Percentiles rank a stretch among this genome's conserved stretches.
Evolutionary conservation across 2,113 vertebrate species (phyloP).

Genomic region (Glaucomys volans): DNA sequence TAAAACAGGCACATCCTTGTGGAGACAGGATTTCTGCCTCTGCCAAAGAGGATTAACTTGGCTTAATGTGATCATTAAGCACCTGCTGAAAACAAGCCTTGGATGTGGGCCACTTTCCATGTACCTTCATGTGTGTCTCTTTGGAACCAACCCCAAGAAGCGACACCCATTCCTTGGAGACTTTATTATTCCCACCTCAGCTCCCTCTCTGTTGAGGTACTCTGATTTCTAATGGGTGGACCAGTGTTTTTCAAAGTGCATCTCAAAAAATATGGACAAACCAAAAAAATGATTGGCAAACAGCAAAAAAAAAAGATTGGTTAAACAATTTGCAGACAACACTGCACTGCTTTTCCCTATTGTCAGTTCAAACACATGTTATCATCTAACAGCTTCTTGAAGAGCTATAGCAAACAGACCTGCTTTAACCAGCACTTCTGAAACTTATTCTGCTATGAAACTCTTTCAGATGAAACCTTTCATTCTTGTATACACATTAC

Average conservation of each 20-base stretch:
- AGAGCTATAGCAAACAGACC: neutral
- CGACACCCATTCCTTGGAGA: neutral
- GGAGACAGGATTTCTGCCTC: neutral
- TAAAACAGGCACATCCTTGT: neutral
- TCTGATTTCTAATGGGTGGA: neutral
- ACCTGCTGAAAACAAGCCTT: neutral
- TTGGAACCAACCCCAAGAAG: neutral
- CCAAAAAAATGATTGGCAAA: no score
- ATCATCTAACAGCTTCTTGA: neutral
- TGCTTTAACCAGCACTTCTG: neutral
- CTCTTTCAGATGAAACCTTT: neutral
- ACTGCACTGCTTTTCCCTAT: no score
- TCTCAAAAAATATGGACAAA: neutral
- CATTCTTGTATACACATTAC: neutral
- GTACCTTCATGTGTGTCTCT: neutral
- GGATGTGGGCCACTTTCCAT: rapidly evolving
- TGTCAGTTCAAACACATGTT: neutral
- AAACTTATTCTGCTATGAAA: neutral
- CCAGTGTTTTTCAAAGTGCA: neutral
- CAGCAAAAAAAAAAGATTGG: neutral
- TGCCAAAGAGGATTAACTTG: neutral
- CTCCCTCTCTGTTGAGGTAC: neutral
- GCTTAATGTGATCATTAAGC: no score
- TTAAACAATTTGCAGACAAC: neutral
- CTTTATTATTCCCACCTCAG: neutral